Evolutionary conservation across 2,888 invertebrate genomes (phyloP).

Genomic region (Melieria picta): DNA sequence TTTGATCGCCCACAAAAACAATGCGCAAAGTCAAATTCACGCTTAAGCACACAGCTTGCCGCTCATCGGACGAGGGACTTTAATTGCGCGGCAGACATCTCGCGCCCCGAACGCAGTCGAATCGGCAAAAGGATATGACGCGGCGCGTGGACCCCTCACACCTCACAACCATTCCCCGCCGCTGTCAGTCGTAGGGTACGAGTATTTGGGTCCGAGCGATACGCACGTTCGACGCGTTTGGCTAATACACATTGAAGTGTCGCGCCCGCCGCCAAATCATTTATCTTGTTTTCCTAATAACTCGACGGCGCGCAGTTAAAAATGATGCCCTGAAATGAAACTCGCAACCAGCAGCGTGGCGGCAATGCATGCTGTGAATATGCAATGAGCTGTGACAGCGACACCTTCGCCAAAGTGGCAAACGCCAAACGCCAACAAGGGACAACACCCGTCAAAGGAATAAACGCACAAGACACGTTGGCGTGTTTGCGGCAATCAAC

Average conservation of each 20-base stretch:
- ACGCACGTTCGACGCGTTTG: slow-evolving; percentile 29
- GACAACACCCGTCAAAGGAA: no score
- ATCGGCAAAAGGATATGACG: no score
- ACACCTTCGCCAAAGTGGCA: background rate
- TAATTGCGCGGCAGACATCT: no score
- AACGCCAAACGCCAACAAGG: no score
- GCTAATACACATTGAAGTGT: slow-evolving; percentile 21
- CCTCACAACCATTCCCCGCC: no score
- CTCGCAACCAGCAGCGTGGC: slow-evolving; percentile 26
- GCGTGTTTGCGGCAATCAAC: slow-evolving; percentile 3
- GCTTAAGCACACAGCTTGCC: no score
- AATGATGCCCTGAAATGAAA: slow-evolving; percentile 35
- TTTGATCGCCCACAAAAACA: slow-evolving; percentile 41
- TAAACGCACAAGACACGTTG: background rate
- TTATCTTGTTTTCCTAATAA: slow-evolving; percentile 34
- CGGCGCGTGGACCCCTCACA: no score
- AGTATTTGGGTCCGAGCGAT: no score
- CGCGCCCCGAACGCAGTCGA: no score
- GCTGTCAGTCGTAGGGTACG: no score
- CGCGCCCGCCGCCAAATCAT: slow-evolving; percentile 22
- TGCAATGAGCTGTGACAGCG: slow-evolving; percentile 38
- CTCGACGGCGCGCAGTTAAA: slow-evolving; percentile 23
- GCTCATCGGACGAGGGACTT: no score
- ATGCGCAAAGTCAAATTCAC: no score
- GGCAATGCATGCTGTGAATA: slow-evolving; percentile 40